Conservation (phyloP, 2,797 vertebrate species). For the Siniperca undulata region DNA sequence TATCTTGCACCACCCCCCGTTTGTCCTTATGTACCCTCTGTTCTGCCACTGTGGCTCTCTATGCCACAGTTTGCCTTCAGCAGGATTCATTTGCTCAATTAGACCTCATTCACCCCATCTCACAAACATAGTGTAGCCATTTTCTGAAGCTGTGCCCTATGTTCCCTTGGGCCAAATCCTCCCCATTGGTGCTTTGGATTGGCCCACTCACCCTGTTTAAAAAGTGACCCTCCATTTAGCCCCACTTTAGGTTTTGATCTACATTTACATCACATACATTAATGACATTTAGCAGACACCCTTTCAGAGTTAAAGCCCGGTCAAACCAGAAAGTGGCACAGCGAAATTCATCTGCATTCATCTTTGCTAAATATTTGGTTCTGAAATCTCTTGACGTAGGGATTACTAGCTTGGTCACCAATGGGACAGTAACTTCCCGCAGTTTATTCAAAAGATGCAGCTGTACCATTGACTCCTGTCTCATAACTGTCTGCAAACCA, state of each 20-base stretch:
- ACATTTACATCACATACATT: conserved; percentile 7
- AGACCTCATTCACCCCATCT: conserved; percentile 40
- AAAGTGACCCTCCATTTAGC: conserved; percentile 42
- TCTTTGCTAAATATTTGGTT: not conserved
- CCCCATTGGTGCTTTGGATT: conserved; percentile 8
- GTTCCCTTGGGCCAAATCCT: conserved; percentile 37
- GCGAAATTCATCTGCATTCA: not conserved
- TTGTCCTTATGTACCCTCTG: conserved; percentile 34
- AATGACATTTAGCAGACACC: not conserved
- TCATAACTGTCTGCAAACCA: not conserved
- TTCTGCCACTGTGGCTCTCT: conserved; percentile 12
- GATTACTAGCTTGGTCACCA: not conserved
- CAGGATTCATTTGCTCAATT: conserved; percentile 47
- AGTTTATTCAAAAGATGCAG: not conserved
- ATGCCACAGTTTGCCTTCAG: conserved; percentile 40
- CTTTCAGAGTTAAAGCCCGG: not conserved
- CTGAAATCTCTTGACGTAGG: not conserved
- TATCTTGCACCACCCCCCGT: not conserved
- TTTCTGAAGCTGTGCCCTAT: conserved; percentile 30
- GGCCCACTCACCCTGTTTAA: conserved; percentile 53
- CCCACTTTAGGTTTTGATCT: not conserved
- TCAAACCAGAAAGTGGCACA: not conserved
- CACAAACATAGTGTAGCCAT: conserved; percentile 22
- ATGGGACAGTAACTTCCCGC: not conserved
- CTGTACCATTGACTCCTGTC: too few species aligned